Percentiles rank a stretch among this genome's conserved stretches.
These are phyloP conservation scores for Phasia obesa DNA, from an alignment of 2,888 invertebrate genomes.

Conservation along the genomic window DNA sequence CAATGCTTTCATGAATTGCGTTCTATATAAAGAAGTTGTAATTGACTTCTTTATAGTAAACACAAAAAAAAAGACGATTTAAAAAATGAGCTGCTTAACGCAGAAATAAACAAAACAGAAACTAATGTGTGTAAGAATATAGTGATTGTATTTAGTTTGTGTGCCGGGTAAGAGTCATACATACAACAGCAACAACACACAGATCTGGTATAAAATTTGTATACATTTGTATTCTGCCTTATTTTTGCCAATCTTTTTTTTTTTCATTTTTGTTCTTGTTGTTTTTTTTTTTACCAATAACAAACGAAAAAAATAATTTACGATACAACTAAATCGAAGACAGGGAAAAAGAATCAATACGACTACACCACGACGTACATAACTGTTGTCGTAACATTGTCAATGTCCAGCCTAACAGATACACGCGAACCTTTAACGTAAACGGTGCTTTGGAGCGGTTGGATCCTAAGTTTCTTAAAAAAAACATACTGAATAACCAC, in stretches of 20 bases:
- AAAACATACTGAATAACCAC: conserved; percentile 11
- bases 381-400: conserved; percentile 68
- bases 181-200: conserved; percentile 17
- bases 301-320: conserved; percentile 3
- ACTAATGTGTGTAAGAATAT: conserved; percentile 37
- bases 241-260: conserved; percentile 58
- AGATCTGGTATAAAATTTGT: conserved; percentile 51
- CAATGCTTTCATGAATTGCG: conserved; percentile 17
- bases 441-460: conserved; percentile 61
- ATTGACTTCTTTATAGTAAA: conserved; percentile 25
- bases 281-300: conserved; percentile 26
- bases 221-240: conserved; percentile 48
- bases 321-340: conserved; percentile 35
- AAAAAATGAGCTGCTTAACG: background rate
- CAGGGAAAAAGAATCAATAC: conserved; percentile 42
- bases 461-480: conserved; percentile 32
- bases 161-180: background rate
- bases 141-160: conserved; percentile 9
- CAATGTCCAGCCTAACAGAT: conserved; percentile 70
- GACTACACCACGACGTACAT: conserved; percentile 65
- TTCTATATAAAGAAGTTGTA: conserved; percentile 36
- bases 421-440: conserved; percentile 66
- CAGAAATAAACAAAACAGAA: background rate
- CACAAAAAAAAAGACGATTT: background rate
- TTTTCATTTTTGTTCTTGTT: conserved; percentile 19